Evolutionary conservation across 2,113 vertebrate genomes (phyloP).

Genomic region (Eidolon helvum): DNA sequence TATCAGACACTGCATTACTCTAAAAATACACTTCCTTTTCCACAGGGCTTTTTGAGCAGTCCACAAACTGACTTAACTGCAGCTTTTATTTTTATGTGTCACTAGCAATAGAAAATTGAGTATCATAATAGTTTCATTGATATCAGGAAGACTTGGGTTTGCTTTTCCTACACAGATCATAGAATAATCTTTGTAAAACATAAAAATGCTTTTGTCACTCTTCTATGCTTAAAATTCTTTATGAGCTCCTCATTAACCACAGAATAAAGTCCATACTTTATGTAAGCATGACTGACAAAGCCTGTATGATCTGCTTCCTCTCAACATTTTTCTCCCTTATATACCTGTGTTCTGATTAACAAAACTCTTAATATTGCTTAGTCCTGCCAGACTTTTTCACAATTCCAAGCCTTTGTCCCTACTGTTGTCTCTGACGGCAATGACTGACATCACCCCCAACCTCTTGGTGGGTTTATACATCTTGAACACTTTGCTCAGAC

Average conservation of each 20-base stretch:
- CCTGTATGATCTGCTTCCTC: not conserved
- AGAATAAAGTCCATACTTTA: not conserved
- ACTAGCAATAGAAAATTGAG: not conserved
- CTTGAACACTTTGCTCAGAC: not conserved
- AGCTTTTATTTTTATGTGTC: not conserved
- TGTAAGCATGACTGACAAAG: not conserved
- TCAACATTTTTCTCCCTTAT: not conserved
- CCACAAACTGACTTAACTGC: not conserved
- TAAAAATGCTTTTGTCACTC: not conserved
- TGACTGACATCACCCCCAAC: fast-evolving
- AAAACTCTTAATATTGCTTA: not conserved
- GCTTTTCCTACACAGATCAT: not conserved
- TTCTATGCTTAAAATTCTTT: not conserved
- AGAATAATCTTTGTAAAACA: not conserved
- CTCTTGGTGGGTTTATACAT: not conserved
- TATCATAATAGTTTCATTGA: not conserved
- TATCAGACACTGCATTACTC: not conserved
- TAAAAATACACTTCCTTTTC: constrained; percentile 45
- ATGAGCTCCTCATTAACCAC: not conserved
- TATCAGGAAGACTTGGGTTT: not conserved
- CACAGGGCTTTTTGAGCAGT: not conserved
- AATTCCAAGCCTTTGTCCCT: not conserved
- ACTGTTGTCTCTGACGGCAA: not conserved
- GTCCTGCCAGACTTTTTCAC: not conserved
- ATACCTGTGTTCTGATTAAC: not conserved